phyloP scores from a whole-genome alignment of 2,888 invertebrate species.

The Halocaridina rubra region DNA sequence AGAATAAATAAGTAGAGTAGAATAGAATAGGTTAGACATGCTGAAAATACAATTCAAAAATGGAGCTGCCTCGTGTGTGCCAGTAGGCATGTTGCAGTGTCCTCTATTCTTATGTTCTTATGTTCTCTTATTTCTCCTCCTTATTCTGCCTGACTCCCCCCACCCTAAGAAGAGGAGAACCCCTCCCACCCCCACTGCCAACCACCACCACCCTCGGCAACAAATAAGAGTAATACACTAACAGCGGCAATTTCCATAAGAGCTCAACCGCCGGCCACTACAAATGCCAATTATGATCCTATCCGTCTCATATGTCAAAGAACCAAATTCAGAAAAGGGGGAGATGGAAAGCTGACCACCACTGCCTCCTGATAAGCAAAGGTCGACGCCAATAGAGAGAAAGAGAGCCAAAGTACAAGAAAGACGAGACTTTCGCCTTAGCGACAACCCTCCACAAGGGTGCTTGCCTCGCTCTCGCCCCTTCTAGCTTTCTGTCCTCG shows the following conservation, averaged over 20 bases:
- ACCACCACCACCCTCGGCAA: slow-evolving; percentile 31
- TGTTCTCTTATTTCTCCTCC: too few relatives aligned
- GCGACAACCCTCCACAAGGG: not conserved
- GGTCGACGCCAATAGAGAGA: slow-evolving; percentile 20
- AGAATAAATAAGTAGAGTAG: too few relatives aligned
- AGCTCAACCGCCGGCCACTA: slow-evolving; percentile 53
- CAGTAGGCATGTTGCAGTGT: too few relatives aligned
- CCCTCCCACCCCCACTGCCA: not conserved
- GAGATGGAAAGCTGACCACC: slow-evolving; percentile 5
- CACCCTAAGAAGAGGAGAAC: not conserved
- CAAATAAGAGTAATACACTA: slow-evolving; percentile 47
- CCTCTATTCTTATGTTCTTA: too few relatives aligned
- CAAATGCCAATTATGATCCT: slow-evolving; percentile 57
- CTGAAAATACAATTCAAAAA: too few relatives aligned
- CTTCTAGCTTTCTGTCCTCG: too few relatives aligned
- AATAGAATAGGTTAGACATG: too few relatives aligned
- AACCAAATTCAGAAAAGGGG: slow-evolving; percentile 57
- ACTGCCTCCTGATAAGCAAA: slow-evolving; percentile 48
- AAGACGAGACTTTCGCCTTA: not conserved
- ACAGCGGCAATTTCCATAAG: slow-evolving; percentile 55
- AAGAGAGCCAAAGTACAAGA: not conserved
- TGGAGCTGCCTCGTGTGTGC: too few relatives aligned
- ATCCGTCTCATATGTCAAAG: slow-evolving; percentile 59
- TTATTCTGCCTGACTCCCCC: not conserved
- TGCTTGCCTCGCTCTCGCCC: too few relatives aligned